Evolutionary conservation across 2,888 invertebrate species (phyloP), one percentile per base, ranked within the genome.

Genomic region (Argyra leucocephala): DNA sequence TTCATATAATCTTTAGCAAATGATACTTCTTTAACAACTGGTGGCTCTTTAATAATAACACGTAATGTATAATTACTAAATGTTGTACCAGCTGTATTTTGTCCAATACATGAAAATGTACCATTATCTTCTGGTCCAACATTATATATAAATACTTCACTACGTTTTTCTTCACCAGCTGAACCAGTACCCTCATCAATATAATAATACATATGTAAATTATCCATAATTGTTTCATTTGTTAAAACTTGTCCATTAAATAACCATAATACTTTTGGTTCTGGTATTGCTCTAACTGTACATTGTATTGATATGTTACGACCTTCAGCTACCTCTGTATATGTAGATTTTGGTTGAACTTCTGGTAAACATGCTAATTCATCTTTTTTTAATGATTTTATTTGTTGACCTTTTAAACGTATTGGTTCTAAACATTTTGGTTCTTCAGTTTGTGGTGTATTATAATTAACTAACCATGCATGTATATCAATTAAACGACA

Each of bases 301-400:
- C 93, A 93, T 70, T 87, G 83, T 61, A 93, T 81, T 21, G 91
- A 90, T 63, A 92, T 86, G 76, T 93, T 93, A 71, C 88, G 88
- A 0, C 91, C 91, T 74, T 89, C 87, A 68, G 86, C 87, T 60
- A 90, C 85, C 77, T 93, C 91, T 70, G 91, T 81, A 73, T 86
- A 88, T 64, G 90, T 83, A 0, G 88, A 87, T 5, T 90, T 87
- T 12, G 89, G 89, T 57, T 86, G 84, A 67, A 91, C 86, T 79
- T 88, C 88, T 1, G 93, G 93, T 70, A 90, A 76, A 76, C 93
- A 93, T 15, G 93, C 93, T 67, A 93, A 82, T 69, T 93, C 91
- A 67, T 83, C 82, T 63, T 84, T 81, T 67, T 85, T 83, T 64
- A 93, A 80, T 22, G 83, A 82, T 73, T 87, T 87, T 72, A 93